Conservation (phyloP, 2,113 vertebrate genomes). For the cattle (Bos taurus) region ARS-UCD2.0 NC_037344.1:20228001-20228500, state of each 20-base stretch:
- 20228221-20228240: not conserved
- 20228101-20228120: not conserved
- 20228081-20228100: not conserved
- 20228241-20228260: not conserved
- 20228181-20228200: fast-evolving
- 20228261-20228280: not conserved
- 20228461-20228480: not conserved
- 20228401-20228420: not conserved
- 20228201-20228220: not conserved
- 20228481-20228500: not conserved
- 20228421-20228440: not conserved
- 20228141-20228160: not conserved
- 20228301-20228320: not conserved
- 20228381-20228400: not conserved
- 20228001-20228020: not conserved
- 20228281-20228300: not conserved
- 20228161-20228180: not conserved
- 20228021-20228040: not conserved
- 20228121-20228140: not conserved
- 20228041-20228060: not conserved
- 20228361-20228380: not conserved
- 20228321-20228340: not conserved
- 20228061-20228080: not conserved
- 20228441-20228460: not conserved
- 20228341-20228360: not conserved